A percentile compares a stretch with the other conserved stretches of the same genome.
These are phyloP conservation scores for Condylostylus longicornis DNA, from an alignment of 1,140 invertebrate species.

Conservation along the genomic window DNA sequence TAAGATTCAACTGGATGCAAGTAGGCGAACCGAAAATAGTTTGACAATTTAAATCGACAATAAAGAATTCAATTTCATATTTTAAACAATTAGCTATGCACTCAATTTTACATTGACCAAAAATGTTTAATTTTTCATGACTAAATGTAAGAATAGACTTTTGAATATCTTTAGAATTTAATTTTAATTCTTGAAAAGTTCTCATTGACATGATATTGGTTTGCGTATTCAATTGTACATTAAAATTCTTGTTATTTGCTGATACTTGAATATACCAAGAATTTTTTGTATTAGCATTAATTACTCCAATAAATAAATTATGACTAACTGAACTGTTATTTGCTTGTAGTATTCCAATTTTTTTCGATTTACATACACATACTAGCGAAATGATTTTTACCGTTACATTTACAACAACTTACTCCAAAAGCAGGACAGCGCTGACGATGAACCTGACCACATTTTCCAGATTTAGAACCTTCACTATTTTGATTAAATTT, in stretches of 20 bases:
- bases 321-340: not conserved
- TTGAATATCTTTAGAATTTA: not conserved
- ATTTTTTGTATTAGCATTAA: not conserved
- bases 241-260: slow-evolving; percentile 6
- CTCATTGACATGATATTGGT: slow-evolving; percentile 10
- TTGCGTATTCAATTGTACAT: slow-evolving; percentile 11
- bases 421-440: slow-evolving; percentile 11
- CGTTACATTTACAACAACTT: slow-evolving; percentile 8
- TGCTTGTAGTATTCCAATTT: slow-evolving; percentile 4
- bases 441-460: slow-evolving; percentile 2
- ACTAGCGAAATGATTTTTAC: slow-evolving; percentile 9
- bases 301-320: not conserved
- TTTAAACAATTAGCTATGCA: not conserved
- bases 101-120: slow-evolving; percentile 2
- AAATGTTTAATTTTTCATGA: slow-evolving; percentile 1
- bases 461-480: too few species aligned
- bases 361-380: slow-evolving; percentile 6
- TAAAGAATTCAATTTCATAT: slow-evolving; percentile 1
- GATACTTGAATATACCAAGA: slow-evolving; percentile 6
- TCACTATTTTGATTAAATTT: too few species aligned
- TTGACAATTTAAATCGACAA: not conserved
- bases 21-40: not conserved
- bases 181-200: slow-evolving; percentile 5
- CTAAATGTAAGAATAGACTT: slow-evolving; percentile 4
- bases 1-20: not conserved